Evolutionary conservation across 2,797 vertebrate genomes (phyloP), one percentile per base, ranked within the genome.

Genomic region (Molothrus ater): DNA sequence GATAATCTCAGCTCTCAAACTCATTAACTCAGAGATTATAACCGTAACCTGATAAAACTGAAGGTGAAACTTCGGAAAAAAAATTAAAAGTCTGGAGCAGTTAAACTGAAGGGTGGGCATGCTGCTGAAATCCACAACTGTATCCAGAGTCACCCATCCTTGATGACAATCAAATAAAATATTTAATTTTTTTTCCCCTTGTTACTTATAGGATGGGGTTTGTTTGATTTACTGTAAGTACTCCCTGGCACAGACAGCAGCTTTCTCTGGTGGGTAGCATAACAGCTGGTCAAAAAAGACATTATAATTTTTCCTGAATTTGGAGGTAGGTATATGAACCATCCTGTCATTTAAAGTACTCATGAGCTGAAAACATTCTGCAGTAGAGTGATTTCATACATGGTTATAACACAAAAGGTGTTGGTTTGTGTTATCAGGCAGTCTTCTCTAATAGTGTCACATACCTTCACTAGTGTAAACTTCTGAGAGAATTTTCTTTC

Each of bases 21-120:
- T 89, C 80, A 89, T 89, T 86, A 87, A 78, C 65, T 75, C 25
- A 51, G 50, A 92, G 79, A 89, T 91, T 73, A 78, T 83, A 85
- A 95, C 78, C 84, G 85, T 87, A 54, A 76, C 53, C 69, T 69
- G 65, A 87, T 63, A 89, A 72, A 87, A 87, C 1, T 43, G 11
- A 85, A 92, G 63, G 71, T 71, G 81, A 90, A 96, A 59, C 29
- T 78, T 71, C 29, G 68, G 22, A 34, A 80, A 89, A 72, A 28
- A 72, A 89, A 36, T 36, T 71, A 19, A 4, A 70, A 29, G 18
- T 73, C 36, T 66, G 48, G 8, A 92, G 21, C 28, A 34, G 11
- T 76, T 66, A 48, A n/a, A 50, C 3, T 32, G 32, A 70, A 86
- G 18, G 4, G 5, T 66, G 19, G 7, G 11, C 17, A 66, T 66